A percentile compares a stretch with the other conserved stretches of the same genome.
These are phyloP conservation scores for Drosophila repletoides DNA, from an alignment of 1,140 invertebrate genomes.

Conservation along the genomic window DNA sequence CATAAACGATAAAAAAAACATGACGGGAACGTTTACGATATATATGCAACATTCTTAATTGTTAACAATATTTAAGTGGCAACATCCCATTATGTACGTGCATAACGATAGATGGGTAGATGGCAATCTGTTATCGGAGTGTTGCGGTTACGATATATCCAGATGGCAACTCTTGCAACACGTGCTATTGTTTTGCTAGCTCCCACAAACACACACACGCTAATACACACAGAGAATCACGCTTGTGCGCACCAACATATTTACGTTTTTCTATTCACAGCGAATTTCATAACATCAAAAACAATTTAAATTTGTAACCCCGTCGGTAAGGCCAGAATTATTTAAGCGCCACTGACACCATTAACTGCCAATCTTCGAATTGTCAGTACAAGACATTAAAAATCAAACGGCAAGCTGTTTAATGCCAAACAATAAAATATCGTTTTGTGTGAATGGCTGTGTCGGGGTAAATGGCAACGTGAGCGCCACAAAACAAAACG, in stretches of 20 bases:
- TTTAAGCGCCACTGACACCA: background rate
- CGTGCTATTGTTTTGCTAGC: background rate
- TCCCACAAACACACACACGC: background rate
- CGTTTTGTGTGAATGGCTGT: background rate
- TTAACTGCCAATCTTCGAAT: background rate
- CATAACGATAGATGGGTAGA: background rate
- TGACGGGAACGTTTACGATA: too few relatives aligned
- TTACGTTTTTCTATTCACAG: slow-evolving; percentile 12
- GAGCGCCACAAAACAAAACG: background rate
- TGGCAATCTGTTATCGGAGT: background rate
- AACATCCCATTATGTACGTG: too few relatives aligned
- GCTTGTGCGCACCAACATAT: background rate
- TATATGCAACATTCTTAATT: too few relatives aligned
- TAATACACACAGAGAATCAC: background rate
- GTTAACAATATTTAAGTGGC: too few relatives aligned
- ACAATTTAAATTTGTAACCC: background rate
- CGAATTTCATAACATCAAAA: slow-evolving; percentile 8
- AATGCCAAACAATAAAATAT: background rate
- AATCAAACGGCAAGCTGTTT: too few relatives aligned
- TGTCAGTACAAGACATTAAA: too few relatives aligned
- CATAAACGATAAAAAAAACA: background rate
- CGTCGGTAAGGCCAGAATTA: background rate
- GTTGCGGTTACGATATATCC: background rate
- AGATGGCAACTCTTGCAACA: slow-evolving; percentile 9
- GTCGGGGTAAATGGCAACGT: slow-evolving; percentile 25